Percentiles rank a stretch among this genome's conserved stretches.
Evolutionary conservation across 2,113 vertebrate genomes (phyloP).

Genomic region (Cisticola juncidis): DNA sequence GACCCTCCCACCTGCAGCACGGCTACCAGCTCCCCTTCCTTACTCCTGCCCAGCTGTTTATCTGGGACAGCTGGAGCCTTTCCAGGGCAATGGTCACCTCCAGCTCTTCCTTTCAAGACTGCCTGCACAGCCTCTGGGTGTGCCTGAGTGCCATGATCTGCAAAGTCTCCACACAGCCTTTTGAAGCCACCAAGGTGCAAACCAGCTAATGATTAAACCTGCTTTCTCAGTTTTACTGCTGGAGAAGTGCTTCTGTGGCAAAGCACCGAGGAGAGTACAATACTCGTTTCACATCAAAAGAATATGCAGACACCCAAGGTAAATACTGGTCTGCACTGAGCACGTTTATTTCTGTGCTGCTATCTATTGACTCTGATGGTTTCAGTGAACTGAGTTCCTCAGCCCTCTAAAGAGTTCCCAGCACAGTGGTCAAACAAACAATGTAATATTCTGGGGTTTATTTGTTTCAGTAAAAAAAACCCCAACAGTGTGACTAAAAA

Average conservation of each 20-base stretch:
- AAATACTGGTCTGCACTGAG: not conserved
- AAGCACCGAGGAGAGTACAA: not conserved
- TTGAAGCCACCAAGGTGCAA: not conserved
- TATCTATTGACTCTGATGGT: not conserved
- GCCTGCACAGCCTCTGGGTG: not conserved
- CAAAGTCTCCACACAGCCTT: not conserved
- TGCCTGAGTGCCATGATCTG: not conserved
- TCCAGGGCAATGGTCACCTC: not conserved
- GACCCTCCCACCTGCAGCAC: not conserved
- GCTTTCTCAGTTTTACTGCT: not conserved
- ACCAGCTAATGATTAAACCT: constrained; percentile 58
- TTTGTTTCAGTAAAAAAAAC: not conserved
- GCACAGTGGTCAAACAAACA: not conserved
- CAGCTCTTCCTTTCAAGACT: not conserved
- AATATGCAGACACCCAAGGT: not conserved
- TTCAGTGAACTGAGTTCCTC: not conserved
- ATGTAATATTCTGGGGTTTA: not conserved
- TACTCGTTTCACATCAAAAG: constrained; percentile 18
- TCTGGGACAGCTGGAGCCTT: not conserved
- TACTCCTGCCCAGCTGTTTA: not conserved
- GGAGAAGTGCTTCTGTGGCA: constrained; percentile 10
- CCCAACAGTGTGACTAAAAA: not conserved
- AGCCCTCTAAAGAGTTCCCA: not conserved
- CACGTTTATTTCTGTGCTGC: not conserved
- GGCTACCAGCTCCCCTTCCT: not conserved